These are phyloP conservation scores for Homalodisca vitripennis DNA, from an alignment of 1,140 invertebrate species.

Conservation along the genomic window DNA sequence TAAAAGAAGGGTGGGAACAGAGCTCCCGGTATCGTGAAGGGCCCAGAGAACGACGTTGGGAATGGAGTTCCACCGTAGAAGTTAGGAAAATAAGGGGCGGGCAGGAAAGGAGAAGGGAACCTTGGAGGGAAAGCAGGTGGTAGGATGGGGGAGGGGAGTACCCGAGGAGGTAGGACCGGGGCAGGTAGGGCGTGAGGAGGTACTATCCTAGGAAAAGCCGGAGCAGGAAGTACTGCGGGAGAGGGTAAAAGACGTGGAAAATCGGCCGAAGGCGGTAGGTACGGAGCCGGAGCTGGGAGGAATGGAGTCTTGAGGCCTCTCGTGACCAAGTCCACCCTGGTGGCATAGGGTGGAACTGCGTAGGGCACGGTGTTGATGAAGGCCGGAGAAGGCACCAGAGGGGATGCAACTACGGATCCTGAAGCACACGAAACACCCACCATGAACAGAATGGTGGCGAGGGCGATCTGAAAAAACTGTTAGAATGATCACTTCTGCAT, in stretches of 20 bases:
- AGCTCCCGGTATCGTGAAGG: slow-evolving; percentile 17
- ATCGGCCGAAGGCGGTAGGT: slow-evolving; percentile 29
- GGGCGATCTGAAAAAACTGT: no score
- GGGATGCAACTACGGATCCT: not conserved
- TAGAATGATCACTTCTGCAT: no score
- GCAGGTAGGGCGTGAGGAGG: slow-evolving; percentile 10
- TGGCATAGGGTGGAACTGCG: not conserved
- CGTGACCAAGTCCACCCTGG: slow-evolving; percentile 43
- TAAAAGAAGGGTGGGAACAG: slow-evolving; percentile 11
- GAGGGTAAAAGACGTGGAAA: slow-evolving; percentile 31
- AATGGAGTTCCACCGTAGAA: not conserved
- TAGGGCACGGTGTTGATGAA: slow-evolving; percentile 11
- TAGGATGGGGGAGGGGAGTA: slow-evolving; percentile 41
- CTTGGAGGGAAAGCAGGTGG: not conserved
- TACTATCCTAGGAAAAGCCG: slow-evolving; percentile 30
- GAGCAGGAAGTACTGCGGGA: slow-evolving; percentile 40
- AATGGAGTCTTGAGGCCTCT: slow-evolving; percentile 40
- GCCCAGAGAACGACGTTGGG: not conserved
- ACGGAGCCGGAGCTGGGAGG: not conserved
- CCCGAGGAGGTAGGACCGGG: slow-evolving; percentile 30
- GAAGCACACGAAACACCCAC: no score
- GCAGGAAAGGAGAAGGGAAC: not conserved
- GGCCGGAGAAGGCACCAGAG: not conserved
- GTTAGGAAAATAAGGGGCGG: not conserved
- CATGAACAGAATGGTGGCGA: not conserved